These are phyloP conservation scores for Stenodera caucasica DNA, from an alignment of 2,888 invertebrate genomes.

Conservation along the genomic window DNA sequence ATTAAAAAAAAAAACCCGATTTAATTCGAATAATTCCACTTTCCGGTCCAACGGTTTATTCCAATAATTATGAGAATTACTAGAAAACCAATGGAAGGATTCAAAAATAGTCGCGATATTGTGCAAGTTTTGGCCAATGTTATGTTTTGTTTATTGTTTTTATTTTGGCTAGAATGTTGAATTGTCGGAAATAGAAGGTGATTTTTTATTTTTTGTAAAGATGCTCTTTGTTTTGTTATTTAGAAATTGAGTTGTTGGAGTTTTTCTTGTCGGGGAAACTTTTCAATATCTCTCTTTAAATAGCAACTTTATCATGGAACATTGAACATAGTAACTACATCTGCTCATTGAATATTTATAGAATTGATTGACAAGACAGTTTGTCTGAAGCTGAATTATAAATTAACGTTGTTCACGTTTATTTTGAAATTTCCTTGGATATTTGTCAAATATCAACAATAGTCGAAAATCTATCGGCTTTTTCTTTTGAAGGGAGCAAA, in stretches of 20 bases:
- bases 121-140: too few species aligned
- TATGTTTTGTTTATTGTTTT: too few species aligned
- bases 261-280: background rate
- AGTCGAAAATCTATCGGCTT: too few species aligned
- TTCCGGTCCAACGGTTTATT: background rate
- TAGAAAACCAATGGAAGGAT: too few species aligned
- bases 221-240: background rate
- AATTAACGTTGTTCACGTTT: background rate
- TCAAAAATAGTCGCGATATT: too few species aligned
- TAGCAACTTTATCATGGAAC: background rate
- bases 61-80: too few species aligned
- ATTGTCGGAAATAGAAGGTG: too few species aligned
- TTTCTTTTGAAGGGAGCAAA: too few species aligned
- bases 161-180: too few species aligned
- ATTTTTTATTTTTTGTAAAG: too few species aligned
- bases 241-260: background rate
- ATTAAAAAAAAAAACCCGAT: too few species aligned
- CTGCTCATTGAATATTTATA: background rate
- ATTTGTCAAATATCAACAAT: background rate
- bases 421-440: background rate
- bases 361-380: conserved; percentile 3
- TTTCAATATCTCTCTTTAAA: background rate
- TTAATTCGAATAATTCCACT: background rate
- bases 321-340: background rate
- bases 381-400: background rate